Base-by-base conservation (phyloP, 2,888 invertebrate species). In the Scaptomyza parva region DNA sequence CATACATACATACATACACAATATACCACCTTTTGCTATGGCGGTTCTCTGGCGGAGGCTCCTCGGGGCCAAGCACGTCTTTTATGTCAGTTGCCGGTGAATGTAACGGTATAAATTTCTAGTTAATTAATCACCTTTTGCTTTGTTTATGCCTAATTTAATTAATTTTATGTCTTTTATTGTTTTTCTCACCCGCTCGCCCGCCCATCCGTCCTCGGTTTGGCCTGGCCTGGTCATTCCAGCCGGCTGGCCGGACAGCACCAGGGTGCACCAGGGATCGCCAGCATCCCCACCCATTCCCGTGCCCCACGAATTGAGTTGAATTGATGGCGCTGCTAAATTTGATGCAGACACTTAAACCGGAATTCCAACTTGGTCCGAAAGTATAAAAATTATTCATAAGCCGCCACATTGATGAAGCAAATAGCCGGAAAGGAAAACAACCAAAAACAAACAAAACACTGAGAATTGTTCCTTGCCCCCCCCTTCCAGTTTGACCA, bases 141-240 rank as follows among this genome's bases (percentile, higher is more conserved):
- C 80, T 77, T 77, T 77, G 77, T 77, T 77, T 77, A 77, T 77
- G 80, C 73, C 80, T 79, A 77, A 79, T 77, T 77, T 79, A 77
- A 77, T 79, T 79, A 77, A 77, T 77, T 77, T 77, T 66, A 73
- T 77, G 77, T 73, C 77, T 79, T 79, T 79, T 70, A 78, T 76
- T 76, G 70, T 78, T 68, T 61, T 57, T 52, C 28, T 6, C 60
- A 48, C 33, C 24, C 60, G 55, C 28, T 6, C 60, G 52, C 33
- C 24, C 30, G 12, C 33, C 30, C 18, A 14, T 8, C 35, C 33
- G 8, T 26, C 3, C 7, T n/a, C n/a, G n/a, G n/a, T n/a, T n/a
- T n/a, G n/a, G 37, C 14, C 35, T n/a, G 11, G 35, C 35, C 8
- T 17, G 17, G 14, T 14, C 17, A 12, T 11, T 18, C 45, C 45